Evolutionary conservation across 2,888 invertebrate genomes (phyloP).

Genomic region (Leptopilina drosophilae): DNA sequence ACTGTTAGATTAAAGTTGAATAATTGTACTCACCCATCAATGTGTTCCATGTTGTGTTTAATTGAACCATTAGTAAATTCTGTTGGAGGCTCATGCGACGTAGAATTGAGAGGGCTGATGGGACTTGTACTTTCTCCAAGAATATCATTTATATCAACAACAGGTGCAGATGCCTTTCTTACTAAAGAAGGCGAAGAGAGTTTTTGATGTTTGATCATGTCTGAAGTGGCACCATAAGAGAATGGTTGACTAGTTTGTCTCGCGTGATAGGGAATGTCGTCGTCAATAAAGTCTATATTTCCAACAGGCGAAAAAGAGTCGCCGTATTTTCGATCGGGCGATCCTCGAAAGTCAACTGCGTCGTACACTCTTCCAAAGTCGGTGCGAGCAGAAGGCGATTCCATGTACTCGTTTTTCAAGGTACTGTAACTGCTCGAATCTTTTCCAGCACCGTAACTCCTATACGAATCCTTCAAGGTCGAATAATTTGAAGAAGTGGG

Average conservation of each 20-base stretch:
- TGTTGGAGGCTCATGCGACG: constrained; percentile 71
- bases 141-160: constrained; percentile 74
- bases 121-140: constrained; percentile 68
- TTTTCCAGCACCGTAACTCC: constrained; percentile 68
- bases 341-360: constrained; percentile 65
- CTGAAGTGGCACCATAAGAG: constrained; percentile 87
- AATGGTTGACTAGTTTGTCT: constrained; percentile 92
- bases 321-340: constrained; percentile 64
- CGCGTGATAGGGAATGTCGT: constrained; percentile 93
- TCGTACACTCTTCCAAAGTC: constrained; percentile 56
- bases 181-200: constrained; percentile 91
- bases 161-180: constrained; percentile 81
- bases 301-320: constrained; percentile 72
- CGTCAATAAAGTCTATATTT: constrained; percentile 80
- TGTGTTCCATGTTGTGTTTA: constrained; percentile 57
- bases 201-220: constrained; percentile 86
- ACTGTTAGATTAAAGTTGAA: background rate
- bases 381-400: constrained; percentile 56
- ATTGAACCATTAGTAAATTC: constrained; percentile 71
- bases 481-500: constrained; percentile 71
- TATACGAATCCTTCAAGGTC: constrained; percentile 72
- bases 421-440: constrained; percentile 71
- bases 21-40: constrained; percentile 66
- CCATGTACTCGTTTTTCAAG: constrained; percentile 67
- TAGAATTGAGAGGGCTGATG: constrained; percentile 65